A percentile compares a stretch with the other conserved stretches of the same genome.
These are phyloP conservation scores for Rhinoptilus africanus DNA, from an alignment of 2,113 vertebrate genomes.

Conservation along the genomic window DNA sequence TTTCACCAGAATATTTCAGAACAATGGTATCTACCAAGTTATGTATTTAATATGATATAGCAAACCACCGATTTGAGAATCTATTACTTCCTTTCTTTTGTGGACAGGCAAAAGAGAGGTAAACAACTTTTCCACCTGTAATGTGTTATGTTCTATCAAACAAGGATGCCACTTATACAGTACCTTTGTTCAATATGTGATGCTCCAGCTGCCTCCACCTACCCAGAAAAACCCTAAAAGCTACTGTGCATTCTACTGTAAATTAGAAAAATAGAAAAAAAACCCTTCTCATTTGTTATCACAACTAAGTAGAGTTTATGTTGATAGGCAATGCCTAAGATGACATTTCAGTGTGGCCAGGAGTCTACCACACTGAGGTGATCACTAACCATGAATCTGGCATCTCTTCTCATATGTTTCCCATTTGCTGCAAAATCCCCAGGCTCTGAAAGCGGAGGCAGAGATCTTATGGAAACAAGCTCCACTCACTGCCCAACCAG, in stretches of 20 bases:
- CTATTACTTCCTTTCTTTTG: neutral
- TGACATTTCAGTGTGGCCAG: neutral
- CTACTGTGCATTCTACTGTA: neutral
- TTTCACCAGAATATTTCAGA: neutral
- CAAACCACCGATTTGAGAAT: neutral
- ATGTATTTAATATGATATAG: neutral
- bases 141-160: neutral
- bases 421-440: neutral
- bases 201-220: neutral
- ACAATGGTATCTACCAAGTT: neutral
- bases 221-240: neutral
- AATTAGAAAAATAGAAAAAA: neutral
- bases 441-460: neutral
- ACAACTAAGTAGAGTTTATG: neutral
- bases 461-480: neutral
- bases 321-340: neutral
- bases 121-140: neutral
- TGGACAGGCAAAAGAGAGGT: neutral
- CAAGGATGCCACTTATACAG: neutral
- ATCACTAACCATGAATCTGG: neutral
- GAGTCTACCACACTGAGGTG: neutral
- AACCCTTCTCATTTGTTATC: neutral
- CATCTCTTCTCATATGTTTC: neutral
- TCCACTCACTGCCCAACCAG: neutral
- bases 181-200: neutral